These are phyloP conservation scores for Cynopterus sphinx DNA, from an alignment of 2,797 vertebrate species.

Conservation along the genomic window DNA sequence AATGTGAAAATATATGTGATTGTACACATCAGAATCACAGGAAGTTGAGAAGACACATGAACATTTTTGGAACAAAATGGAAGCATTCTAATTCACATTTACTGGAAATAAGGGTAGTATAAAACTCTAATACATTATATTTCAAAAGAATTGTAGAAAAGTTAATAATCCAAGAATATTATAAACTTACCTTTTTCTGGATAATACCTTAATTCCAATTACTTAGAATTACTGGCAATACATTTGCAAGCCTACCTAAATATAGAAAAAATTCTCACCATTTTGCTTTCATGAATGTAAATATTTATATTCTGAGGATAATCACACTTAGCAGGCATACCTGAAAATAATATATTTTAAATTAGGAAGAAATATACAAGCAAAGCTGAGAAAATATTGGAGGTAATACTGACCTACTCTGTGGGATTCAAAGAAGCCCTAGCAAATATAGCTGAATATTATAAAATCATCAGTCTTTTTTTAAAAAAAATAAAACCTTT, in stretches of 20 bases:
- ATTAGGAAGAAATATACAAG: conserved; percentile 44
- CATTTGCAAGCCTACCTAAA: neutral
- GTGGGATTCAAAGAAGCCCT: conserved; percentile 27
- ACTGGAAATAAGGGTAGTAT: neutral
- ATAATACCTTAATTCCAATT: conserved; percentile 19
- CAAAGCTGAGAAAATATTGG: neutral
- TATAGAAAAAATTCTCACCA: neutral
- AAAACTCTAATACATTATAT: neutral
- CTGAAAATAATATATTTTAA: conserved; percentile 61
- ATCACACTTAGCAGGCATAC: conserved; percentile 40
- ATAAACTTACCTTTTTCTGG: conserved; percentile 40
- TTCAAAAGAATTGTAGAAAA: conserved; percentile 40
- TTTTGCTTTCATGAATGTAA: conserved; percentile 36
- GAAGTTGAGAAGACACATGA: neutral
- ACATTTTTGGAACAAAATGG: neutral
- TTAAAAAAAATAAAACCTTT: neutral
- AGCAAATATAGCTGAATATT: neutral
- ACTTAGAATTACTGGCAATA: neutral
- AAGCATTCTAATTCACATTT: conserved; percentile 38
- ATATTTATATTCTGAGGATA: neutral
- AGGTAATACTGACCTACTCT: neutral
- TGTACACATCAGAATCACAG: neutral
- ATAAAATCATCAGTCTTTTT: neutral
- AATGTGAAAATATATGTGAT: neutral
- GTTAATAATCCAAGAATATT: conserved; percentile 21